Conservation (phyloP, 1,140 invertebrate species). For the Homalodisca vitripennis region DNA sequence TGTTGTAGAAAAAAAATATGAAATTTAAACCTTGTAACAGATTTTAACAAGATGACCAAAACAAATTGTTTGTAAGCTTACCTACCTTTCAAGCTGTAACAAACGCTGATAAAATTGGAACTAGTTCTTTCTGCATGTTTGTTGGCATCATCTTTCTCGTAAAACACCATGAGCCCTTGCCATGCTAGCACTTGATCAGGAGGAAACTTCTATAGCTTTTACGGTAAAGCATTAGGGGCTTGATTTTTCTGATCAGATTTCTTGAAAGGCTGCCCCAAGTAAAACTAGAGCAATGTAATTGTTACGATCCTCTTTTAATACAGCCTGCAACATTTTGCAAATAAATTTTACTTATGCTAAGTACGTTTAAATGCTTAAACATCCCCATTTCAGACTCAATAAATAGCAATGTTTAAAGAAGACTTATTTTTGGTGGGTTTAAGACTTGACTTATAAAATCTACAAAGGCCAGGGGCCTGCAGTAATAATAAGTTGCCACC, state of each 20-base stretch:
- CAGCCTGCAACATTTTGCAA: constrained; percentile 32
- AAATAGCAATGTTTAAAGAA: no score
- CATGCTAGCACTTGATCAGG: constrained; percentile 72
- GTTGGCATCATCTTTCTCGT: constrained; percentile 59
- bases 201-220: constrained; percentile 66
- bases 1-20: no score
- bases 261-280: constrained; percentile 74
- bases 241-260: constrained; percentile 62
- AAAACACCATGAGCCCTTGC: constrained; percentile 73
- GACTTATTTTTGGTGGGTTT: no score
- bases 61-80: no score
- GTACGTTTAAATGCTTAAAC: no score
- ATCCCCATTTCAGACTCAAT: no score
- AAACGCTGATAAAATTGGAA: constrained; percentile 66
- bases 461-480: no score
- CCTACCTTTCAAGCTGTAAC: constrained; percentile 57
- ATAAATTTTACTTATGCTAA: no score
- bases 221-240: constrained; percentile 62
- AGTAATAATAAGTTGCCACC: no score
- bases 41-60: no score
- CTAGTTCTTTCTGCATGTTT: constrained; percentile 35
- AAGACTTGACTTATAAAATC: no score
- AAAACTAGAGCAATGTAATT: constrained; percentile 80
- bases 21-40: no score
- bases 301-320: constrained; percentile 69